Conservation (phyloP, 2,888 invertebrate species). For the Julus scandinavius region DNA sequence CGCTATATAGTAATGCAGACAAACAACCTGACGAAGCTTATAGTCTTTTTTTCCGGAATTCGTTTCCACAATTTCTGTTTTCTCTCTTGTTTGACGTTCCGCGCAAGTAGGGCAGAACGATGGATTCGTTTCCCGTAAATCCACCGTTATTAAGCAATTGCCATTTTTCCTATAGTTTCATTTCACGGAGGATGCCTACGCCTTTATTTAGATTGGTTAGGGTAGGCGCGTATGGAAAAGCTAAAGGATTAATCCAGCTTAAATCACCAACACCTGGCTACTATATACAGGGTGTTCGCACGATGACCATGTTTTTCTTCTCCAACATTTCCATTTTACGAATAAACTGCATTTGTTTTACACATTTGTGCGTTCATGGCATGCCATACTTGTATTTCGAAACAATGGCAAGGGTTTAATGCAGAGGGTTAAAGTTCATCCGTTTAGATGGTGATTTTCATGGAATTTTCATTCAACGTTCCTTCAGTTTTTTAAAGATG, state of each 20-base stretch:
- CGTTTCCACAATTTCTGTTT: constrained; percentile 1
- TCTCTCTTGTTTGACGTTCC: neutral
- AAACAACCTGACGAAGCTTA: constrained; percentile 5
- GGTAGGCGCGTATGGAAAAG: neutral
- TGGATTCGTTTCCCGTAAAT: constrained; percentile 18
- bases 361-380: no score
- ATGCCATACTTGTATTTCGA: no score
- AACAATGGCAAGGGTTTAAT: no score
- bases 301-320: neutral
- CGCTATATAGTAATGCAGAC: neutral
- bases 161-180: neutral
- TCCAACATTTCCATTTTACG: no score
- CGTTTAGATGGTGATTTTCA: no score
- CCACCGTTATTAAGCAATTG: neutral
- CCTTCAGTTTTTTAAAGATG: no score
- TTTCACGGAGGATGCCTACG: neutral
- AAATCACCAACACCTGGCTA: neutral
- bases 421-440: no score
- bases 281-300: neutral
- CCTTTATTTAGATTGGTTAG: neutral
- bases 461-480: no score
- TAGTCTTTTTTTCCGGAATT: neutral
- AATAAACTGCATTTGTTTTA: no score
- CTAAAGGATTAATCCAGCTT: constrained; percentile 10
- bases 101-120: neutral